Base-by-base conservation (phyloP, 1,140 invertebrate genomes). In the Papilio dardanus region DNA sequence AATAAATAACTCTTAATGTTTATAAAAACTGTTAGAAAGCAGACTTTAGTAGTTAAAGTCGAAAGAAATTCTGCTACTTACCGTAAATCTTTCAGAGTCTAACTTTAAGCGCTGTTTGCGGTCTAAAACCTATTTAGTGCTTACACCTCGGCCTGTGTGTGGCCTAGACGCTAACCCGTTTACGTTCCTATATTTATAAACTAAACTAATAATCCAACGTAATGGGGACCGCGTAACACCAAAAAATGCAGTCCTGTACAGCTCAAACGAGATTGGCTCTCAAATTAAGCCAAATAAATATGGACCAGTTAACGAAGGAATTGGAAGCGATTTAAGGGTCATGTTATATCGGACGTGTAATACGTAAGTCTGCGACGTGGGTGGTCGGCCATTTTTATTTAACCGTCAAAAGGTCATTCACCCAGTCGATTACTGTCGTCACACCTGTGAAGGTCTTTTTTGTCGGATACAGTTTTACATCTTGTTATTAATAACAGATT, bases 331-430 rank as follows among this genome's bases (percentile, higher is more conserved):
- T 77, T 24, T 65, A 73, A 19, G 65, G 82, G 40, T 85, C 85
- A 78, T 65, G 12, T n/a, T 69, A 77, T 68, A 74, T 54, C 79
- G 82, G 85, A 54, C n/a, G 62, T 50, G 78, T 68, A 74, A 50
- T 82, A 81, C 77, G 74, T 74, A 78, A 78, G 80, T 76, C 74
- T 35, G 74, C 87, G 71, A 80, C 85, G 87, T 89, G 87, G 86
- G 87, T 89, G 87, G 86, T 84, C 87, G 69, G 79, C 79, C 82
- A 85, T 88, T 86, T 88, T 89, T 89, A 85, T 86, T 87, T 80
- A 81, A 75, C 79, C 83, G 87, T 88, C 87, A 90, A 88, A 90
- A 86, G 88, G 83, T 90, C 86, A 81, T 83, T 85, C 77, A 87
- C 82, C 86, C 79, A 62, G 58, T 30, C 78, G 76, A 86, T 86